phyloP scores from a whole-genome alignment of 2,113 vertebrate genomes.

The Ophthalmolycus amberensis region DNA sequence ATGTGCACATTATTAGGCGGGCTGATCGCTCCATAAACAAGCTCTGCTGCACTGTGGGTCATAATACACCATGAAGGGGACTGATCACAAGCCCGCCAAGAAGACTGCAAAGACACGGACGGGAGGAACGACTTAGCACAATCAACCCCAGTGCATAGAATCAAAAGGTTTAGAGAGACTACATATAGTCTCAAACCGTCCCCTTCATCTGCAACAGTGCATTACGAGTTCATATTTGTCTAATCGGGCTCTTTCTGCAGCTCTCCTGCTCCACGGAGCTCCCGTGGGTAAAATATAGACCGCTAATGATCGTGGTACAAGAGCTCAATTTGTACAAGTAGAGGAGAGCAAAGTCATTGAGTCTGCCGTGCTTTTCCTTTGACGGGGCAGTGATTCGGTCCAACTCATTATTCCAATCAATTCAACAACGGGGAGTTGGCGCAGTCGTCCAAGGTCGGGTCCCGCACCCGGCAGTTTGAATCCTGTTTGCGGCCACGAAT shows the following conservation, averaged over 20 bases:
- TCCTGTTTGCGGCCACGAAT: constrained; percentile 12
- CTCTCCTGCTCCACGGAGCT: constrained; percentile 44
- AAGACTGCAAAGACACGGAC: neutral
- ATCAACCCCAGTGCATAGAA: constrained; percentile 37
- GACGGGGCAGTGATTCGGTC: constrained; percentile 39
- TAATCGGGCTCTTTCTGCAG: constrained; percentile 53
- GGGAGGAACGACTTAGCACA: constrained; percentile 13
- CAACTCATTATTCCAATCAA: constrained; percentile 61
- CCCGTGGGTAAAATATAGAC: constrained; percentile 64
- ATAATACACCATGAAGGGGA: constrained; percentile 31
- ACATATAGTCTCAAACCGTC: constrained; percentile 29
- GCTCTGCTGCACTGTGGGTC: constrained; percentile 39
- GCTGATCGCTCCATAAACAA: constrained; percentile 52
- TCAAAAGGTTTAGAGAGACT: constrained; percentile 45
- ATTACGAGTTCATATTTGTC: constrained; percentile 53
- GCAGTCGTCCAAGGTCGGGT: constrained; percentile 48
- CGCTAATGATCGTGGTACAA: constrained; percentile 64
- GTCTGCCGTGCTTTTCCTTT: constrained; percentile 10
- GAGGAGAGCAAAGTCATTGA: constrained; percentile 25
- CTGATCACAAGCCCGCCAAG: constrained; percentile 37
- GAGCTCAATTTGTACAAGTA: constrained; percentile 64
- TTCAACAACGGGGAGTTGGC: constrained; percentile 37
- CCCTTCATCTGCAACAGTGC: constrained; percentile 43
- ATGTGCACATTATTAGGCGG: constrained; percentile 68
- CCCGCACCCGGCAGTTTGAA: neutral